phyloP scores from a whole-genome alignment of 2,113 vertebrate species.

The Salvelinus fontinalis region DNA sequence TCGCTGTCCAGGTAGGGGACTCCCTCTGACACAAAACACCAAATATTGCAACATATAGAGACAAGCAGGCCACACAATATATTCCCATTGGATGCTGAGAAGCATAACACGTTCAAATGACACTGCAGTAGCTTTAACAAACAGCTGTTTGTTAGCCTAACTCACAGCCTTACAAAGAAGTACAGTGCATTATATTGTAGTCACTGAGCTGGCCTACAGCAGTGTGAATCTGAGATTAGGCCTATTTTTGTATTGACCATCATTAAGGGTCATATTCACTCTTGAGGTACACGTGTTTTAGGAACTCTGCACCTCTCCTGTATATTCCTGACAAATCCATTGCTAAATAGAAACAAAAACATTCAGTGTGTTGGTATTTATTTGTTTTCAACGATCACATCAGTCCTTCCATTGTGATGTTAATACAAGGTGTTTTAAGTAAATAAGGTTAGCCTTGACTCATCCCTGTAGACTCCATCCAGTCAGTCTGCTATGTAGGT shows the following conservation, averaged over 20 bases:
- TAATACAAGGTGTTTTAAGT: not conserved
- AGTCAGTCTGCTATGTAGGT: not conserved
- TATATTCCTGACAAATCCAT: not conserved
- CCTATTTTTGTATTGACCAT: too few species aligned
- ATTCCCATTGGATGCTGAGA: not conserved
- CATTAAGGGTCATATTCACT: too few species aligned
- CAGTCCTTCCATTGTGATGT: not conserved
- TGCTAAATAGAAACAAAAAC: not conserved
- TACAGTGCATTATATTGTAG: too few species aligned
- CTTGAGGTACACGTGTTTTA: too few species aligned
- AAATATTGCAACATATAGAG: not conserved
- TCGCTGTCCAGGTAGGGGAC: conserved; percentile 84
- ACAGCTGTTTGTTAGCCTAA: too few species aligned
- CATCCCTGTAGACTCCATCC: not conserved
- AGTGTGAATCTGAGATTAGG: too few species aligned
- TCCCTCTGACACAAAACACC: not conserved
- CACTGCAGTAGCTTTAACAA: not conserved
- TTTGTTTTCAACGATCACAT: not conserved
- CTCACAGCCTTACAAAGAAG: not conserved
- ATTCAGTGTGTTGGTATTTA: not conserved
- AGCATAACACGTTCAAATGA: not conserved
- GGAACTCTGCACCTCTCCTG: too few species aligned
- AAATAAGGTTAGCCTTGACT: not conserved
- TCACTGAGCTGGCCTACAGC: too few species aligned
- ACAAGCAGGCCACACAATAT: not conserved